Conservation (phyloP, 2,888 invertebrate species). For the Oasisia sp. region DNA sequence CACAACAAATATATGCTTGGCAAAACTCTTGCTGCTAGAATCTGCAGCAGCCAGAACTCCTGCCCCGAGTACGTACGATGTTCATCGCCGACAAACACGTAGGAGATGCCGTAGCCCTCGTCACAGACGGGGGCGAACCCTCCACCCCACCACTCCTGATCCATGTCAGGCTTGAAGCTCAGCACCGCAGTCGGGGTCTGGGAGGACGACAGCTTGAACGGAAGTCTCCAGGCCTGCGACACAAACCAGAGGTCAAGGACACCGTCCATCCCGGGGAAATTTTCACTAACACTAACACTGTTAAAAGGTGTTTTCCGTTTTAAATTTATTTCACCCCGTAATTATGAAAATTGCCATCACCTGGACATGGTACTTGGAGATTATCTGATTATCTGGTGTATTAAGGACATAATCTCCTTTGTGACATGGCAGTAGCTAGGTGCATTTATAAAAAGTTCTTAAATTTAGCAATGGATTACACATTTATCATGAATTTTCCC, state of each 20-base stretch:
- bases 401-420: no score
- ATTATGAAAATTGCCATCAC: no score
- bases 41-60: background rate
- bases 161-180: constrained; percentile 41
- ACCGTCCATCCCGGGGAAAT: background rate
- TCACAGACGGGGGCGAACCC: constrained; percentile 48
- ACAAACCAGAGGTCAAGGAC: background rate
- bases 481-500: no score
- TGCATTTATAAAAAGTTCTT: no score
- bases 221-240: constrained; percentile 41
- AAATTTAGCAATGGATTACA: no score
- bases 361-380: no score
- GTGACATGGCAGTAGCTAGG: no score
- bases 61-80: constrained; percentile 41
- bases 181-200: constrained; percentile 53
- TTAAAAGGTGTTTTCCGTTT: no score
- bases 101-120: constrained; percentile 55
- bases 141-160: constrained; percentile 46
- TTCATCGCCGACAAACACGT: constrained; percentile 54
- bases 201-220: constrained; percentile 53
- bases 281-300: no score
- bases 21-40: background rate
- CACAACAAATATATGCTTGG: background rate
- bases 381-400: no score
- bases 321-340: no score